A percentile compares a stretch with the other conserved stretches of the same genome.
phyloP scores from a whole-genome alignment of 2,797 vertebrate genomes.

The Lepilemur ruficaudatus region DNA sequence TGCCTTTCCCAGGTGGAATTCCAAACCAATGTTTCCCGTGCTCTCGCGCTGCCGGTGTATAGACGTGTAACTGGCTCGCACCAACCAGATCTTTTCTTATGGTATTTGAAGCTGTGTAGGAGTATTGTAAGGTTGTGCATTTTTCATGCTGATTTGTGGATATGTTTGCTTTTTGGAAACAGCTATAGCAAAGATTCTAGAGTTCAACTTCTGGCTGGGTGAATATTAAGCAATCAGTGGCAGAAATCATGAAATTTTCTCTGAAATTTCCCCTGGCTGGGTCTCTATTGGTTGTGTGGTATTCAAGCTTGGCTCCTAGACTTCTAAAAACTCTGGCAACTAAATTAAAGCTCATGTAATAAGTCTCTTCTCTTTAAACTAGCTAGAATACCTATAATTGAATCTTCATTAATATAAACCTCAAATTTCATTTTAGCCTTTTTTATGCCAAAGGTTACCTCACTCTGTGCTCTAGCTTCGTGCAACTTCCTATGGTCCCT shows the following conservation, averaged over 20 bases:
- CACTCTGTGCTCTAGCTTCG: neutral
- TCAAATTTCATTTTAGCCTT: neutral
- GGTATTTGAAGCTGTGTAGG: neutral
- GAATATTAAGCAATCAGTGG: neutral
- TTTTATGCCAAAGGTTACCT: neutral
- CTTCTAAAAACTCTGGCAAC: constrained; percentile 11
- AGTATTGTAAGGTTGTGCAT: neutral
- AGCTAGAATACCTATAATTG: neutral
- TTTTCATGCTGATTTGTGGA: neutral
- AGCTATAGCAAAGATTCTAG: neutral
- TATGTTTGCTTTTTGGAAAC: neutral
- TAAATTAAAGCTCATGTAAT: neutral
- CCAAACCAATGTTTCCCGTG: neutral
- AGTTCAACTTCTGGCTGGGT: neutral
- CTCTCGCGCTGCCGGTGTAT: neutral
- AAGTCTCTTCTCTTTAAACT: neutral
- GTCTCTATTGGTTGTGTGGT: neutral
- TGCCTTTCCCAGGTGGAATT: neutral
- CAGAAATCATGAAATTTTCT: neutral
- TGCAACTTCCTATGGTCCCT: neutral
- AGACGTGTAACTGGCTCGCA: neutral
- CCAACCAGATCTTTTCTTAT: neutral
- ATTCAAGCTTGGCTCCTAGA: neutral
- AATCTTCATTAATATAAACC: neutral
- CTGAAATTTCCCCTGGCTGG: neutral